A percentile compares a stretch with the other conserved stretches of the same genome.
Conservation (phyloP, 2,797 vertebrate genomes). For the Pantherophis vulpinus region DNA sequence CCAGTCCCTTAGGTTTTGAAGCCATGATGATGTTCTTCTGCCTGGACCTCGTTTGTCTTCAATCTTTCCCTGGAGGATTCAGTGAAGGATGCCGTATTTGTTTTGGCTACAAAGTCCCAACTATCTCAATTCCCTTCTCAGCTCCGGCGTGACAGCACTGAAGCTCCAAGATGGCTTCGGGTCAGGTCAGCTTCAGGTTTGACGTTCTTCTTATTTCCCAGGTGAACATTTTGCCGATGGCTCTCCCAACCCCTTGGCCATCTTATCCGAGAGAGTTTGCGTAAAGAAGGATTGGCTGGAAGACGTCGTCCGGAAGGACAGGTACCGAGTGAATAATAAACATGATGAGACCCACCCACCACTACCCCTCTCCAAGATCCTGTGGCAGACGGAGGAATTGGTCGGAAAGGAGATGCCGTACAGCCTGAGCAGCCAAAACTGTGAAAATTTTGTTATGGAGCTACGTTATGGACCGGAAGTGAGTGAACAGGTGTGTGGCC, state of each 20-base stretch:
- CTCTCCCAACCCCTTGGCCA: slow-evolving; percentile 75
- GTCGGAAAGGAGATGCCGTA: slow-evolving; percentile 68
- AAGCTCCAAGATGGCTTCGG: too few relatives aligned
- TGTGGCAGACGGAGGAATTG: slow-evolving; percentile 58
- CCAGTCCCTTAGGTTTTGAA: too few relatives aligned
- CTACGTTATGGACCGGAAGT: slow-evolving; percentile 74
- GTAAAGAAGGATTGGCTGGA: slow-evolving; percentile 76
- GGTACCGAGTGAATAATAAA: slow-evolving; percentile 75
- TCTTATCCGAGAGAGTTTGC: slow-evolving; percentile 72
- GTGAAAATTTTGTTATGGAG: slow-evolving; percentile 84
- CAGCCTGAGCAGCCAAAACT: slow-evolving; percentile 74
- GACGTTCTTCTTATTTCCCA: slow-evolving; percentile 29
- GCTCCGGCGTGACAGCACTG: too few relatives aligned
- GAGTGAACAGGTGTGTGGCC: slow-evolving; percentile 67
- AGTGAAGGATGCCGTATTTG: too few relatives aligned
- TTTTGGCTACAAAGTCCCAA: too few relatives aligned
- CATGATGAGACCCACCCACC: slow-evolving; percentile 70
- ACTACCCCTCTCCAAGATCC: slow-evolving; percentile 45
- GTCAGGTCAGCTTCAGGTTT: too few relatives aligned
- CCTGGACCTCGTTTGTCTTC: too few relatives aligned
- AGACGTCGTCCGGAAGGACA: slow-evolving; percentile 63
- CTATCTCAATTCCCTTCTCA: too few relatives aligned
- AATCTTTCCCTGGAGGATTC: too few relatives aligned
- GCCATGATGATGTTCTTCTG: too few relatives aligned
- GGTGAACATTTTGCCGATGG: slow-evolving; percentile 71